Evolutionary conservation across 2,797 vertebrate genomes (phyloP).

Genomic region (Zalophus californianus): DNA sequence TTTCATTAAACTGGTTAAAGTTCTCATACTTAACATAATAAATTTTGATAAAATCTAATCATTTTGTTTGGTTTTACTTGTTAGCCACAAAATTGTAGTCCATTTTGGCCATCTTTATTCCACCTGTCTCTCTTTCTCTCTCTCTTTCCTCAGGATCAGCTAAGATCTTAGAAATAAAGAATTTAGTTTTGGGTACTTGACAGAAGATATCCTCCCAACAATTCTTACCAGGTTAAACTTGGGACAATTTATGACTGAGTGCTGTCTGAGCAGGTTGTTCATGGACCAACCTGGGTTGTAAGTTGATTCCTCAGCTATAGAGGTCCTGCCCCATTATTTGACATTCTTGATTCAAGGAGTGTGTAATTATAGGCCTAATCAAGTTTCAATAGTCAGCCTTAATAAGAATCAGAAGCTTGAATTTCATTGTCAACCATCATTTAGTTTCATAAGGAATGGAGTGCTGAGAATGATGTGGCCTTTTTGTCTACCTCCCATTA

Average conservation of each 20-base stretch:
- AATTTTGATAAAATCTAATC: not conserved
- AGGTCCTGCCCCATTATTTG: conserved; percentile 89
- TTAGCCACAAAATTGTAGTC: not conserved
- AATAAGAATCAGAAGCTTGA: conserved; percentile 85
- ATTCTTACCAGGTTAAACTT: conserved; percentile 70
- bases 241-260: conserved; percentile 63
- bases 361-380: conserved; percentile 90
- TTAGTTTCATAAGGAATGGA: conserved; percentile 69
- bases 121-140: not conserved
- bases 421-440: conserved; percentile 80
- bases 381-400: conserved; percentile 87
- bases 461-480: conserved; percentile 28
- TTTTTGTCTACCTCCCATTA: not conserved
- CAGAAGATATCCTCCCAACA: conserved; percentile 58
- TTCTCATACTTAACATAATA: not conserved
- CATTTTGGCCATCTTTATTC: not conserved
- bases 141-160: not conserved
- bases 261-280: conserved; percentile 54
- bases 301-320: conserved; percentile 79
- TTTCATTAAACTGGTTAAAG: not conserved
- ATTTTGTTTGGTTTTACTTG: not conserved
- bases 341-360: conserved; percentile 90
- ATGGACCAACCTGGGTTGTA: conserved; percentile 70
- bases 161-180: conserved; percentile 33
- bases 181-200: conserved; percentile 44